A percentile compares a stretch with the other conserved stretches of the same genome.
Conservation (phyloP, 2,888 invertebrate species). For the Synanthedon formicaeformis region DNA sequence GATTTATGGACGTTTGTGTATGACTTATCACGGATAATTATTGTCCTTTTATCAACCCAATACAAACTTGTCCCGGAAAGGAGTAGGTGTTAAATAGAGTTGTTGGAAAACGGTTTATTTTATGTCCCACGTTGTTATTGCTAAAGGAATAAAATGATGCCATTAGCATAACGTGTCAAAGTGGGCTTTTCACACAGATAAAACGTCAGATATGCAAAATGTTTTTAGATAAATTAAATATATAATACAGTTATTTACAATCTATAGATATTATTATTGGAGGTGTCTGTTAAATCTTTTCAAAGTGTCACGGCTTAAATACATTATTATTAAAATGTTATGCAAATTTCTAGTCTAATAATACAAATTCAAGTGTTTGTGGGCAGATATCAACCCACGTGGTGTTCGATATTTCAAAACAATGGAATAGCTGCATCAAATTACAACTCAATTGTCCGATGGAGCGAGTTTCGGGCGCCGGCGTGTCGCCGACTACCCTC, state of each 20-base stretch:
- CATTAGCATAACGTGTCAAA: no score
- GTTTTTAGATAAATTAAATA: background rate
- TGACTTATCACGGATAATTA: no score
- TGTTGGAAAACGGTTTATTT: no score
- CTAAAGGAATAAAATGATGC: no score
- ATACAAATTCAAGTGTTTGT: background rate
- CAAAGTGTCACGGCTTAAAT: background rate
- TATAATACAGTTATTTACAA: background rate
- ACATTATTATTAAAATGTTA: background rate
- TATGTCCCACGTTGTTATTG: no score
- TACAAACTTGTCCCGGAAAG: no score
- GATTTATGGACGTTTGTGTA: no score
- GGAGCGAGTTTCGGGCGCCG: slow-evolving; percentile 40
- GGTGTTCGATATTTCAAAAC: slow-evolving; percentile 12
- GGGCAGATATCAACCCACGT: slow-evolving; percentile 9
- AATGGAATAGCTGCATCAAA: slow-evolving; percentile 23
- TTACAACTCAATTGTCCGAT: slow-evolving; percentile 21
- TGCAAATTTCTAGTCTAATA: background rate
- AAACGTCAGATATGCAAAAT: background rate
- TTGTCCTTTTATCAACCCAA: no score
- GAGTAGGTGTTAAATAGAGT: no score
- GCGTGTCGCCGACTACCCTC: slow-evolving; percentile 25
- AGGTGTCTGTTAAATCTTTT: background rate
- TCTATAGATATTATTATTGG: background rate
- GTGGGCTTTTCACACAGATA: no score